A percentile compares a stretch with the other conserved stretches of the same genome.
Evolutionary conservation across 2,797 vertebrate genomes (phyloP).

Genomic region (Agapornis canus): DNA sequence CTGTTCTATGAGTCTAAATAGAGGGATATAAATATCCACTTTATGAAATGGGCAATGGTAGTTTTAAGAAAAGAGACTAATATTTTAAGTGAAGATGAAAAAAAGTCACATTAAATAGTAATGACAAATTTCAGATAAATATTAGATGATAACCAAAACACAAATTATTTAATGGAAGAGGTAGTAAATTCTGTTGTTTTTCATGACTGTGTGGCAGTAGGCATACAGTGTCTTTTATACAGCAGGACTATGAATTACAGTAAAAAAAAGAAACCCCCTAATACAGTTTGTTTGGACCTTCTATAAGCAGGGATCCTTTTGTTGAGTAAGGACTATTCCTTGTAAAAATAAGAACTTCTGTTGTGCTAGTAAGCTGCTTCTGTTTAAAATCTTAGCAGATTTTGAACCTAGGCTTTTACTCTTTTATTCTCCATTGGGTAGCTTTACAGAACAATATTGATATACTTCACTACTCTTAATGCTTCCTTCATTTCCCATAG

Average conservation of each 20-base stretch:
- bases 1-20: neutral
- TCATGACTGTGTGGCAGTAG: neutral
- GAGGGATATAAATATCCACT: neutral
- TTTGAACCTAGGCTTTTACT: neutral
- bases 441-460: neutral
- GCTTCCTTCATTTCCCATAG: neutral
- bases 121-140: neutral
- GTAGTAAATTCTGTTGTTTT: neutral
- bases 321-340: neutral
- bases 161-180: neutral
- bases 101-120: neutral
- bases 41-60: neutral
- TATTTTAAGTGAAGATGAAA: neutral
- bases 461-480: neutral
- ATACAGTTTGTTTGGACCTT: neutral
- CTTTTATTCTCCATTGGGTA: neutral
- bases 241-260: neutral
- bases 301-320: neutral
- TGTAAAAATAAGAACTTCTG: neutral
- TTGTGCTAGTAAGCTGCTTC: neutral
- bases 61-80: neutral
- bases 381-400: neutral
- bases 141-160: neutral
- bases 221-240: neutral
- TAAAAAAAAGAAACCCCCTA: neutral